Conservation (phyloP, 35 echinoderm and acorn worm species). For the Heliocidaris erythrogramma region DNA sequence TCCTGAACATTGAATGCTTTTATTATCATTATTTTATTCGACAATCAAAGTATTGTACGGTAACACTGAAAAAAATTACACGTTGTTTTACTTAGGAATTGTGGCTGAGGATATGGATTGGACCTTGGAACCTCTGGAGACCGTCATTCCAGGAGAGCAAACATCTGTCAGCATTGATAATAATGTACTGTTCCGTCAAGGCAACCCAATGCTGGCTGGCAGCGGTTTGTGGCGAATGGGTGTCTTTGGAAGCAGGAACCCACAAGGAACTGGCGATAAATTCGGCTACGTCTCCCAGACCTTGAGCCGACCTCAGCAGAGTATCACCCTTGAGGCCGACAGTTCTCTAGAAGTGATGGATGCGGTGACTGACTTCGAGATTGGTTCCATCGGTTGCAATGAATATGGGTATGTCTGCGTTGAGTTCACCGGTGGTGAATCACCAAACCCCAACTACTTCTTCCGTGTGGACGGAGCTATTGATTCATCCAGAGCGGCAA, state of each 20-base stretch:
- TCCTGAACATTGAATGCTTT: too few relatives aligned
- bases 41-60: too few relatives aligned
- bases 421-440: constrained; percentile 77
- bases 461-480: constrained; percentile 49
- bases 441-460: constrained; percentile 69
- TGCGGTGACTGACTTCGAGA: constrained; percentile 76
- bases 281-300: constrained; percentile 60
- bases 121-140: constrained; percentile 41
- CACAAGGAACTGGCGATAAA: constrained; percentile 61
- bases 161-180: constrained; percentile 67
- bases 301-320: constrained; percentile 42
- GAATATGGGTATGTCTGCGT: constrained; percentile 77
- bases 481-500: background rate
- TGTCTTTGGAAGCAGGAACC: constrained; percentile 71
- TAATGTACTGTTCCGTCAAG: constrained; percentile 45
- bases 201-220: constrained; percentile 59
- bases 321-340: constrained; percentile 50
- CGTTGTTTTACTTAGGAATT: constrained; percentile 23
- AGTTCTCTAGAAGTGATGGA: constrained; percentile 55
- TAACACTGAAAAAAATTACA: too few relatives aligned
- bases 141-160: constrained; percentile 54
- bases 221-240: constrained; percentile 78
- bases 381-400: constrained; percentile 76
- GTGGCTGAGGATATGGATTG: constrained; percentile 55
- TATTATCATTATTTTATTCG: too few relatives aligned